A percentile compares a stretch with the other conserved stretches of the same genome.
phyloP scores from a whole-genome alignment of 2,113 vertebrate species.

The Vulpes lagopus region DNA sequence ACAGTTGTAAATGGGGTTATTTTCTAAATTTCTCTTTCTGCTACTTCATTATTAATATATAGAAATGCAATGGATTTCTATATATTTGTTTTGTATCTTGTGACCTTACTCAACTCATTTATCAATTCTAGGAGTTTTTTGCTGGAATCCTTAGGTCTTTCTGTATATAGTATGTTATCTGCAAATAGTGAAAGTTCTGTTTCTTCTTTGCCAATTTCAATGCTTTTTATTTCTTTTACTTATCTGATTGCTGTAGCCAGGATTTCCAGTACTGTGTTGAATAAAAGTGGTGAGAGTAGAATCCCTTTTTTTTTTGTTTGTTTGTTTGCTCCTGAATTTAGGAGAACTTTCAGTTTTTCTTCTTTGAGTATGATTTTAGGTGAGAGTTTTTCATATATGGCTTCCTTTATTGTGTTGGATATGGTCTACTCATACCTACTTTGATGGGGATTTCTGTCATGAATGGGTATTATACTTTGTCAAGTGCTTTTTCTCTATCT shows the following conservation, averaged over 20 bases:
- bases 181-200: not conserved
- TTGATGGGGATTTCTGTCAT: not conserved
- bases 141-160: not conserved
- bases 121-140: not conserved
- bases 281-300: not conserved
- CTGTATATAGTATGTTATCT: not conserved
- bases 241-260: not conserved
- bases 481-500: not conserved
- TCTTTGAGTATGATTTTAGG: not conserved
- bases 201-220: not conserved
- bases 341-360: not conserved
- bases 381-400: not conserved
- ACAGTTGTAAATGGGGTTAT: not conserved
- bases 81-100: not conserved
- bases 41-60: not conserved
- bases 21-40: not conserved
- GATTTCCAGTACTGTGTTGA: not conserved
- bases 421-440: not conserved
- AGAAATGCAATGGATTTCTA: not conserved
- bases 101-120: not conserved
- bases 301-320: not conserved
- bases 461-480: not conserved
- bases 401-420: not conserved
- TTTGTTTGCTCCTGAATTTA: not conserved
- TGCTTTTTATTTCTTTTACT: not conserved